Evolutionary conservation across 92 coral and sea anemone species (phyloP).

Genomic region (Umimayanthus kanabou): DNA sequence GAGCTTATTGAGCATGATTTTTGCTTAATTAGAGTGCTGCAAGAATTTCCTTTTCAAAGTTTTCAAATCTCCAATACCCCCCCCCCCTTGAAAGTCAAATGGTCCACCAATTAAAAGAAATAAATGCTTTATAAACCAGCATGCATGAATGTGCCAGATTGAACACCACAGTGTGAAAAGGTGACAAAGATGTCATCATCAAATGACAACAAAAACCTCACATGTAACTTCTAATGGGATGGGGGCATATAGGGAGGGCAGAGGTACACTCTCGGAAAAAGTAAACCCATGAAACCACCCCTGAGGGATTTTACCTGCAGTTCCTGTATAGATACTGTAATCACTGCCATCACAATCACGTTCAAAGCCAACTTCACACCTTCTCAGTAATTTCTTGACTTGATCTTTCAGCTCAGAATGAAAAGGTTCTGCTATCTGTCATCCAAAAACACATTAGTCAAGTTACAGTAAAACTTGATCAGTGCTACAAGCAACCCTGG

Average conservation of each 20-base stretch:
- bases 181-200: too few species aligned
- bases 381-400: constrained; percentile 54
- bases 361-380: constrained; percentile 80
- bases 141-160: too few species aligned
- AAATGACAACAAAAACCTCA: too few species aligned
- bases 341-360: constrained; percentile 61
- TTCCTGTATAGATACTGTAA: constrained; percentile 89
- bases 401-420: constrained; percentile 66
- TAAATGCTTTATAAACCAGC: too few species aligned
- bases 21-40: too few species aligned
- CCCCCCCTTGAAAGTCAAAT: too few species aligned
- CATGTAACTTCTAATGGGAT: neutral
- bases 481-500: neutral
- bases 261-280: neutral
- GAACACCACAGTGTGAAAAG: too few species aligned
- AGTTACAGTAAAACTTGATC: neutral
- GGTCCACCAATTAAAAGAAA: too few species aligned
- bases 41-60: too few species aligned
- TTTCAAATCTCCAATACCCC: too few species aligned
- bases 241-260: neutral
- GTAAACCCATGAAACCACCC: neutral
- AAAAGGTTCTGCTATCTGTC: constrained; percentile 77
- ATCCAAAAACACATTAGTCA: neutral
- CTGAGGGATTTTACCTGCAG: constrained; percentile 56
- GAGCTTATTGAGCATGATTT: too few species aligned